phyloP scores from a whole-genome alignment of 2,113 vertebrate genomes.

The Benthochromis sp. region DNA sequence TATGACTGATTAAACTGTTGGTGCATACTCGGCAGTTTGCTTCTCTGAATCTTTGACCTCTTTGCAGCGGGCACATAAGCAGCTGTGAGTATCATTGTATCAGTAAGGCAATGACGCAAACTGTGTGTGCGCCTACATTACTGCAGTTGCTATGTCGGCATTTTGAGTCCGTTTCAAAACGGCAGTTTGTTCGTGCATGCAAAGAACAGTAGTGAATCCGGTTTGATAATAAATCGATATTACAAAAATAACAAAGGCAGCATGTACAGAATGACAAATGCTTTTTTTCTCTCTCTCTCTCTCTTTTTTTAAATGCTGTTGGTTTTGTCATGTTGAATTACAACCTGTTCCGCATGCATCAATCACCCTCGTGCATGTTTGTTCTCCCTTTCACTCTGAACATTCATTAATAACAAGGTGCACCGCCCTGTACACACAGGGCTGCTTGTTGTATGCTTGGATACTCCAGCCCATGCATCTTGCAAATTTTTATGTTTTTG shows the following conservation, averaged over 20 bases:
- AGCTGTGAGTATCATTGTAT: background rate
- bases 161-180: background rate
- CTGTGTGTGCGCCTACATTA: background rate
- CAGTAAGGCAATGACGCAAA: accelerated
- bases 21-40: background rate
- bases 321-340: background rate
- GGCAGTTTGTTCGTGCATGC: accelerated
- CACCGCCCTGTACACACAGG: background rate
- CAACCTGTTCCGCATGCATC: background rate
- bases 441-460: background rate
- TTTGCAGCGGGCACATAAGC: background rate
- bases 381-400: background rate
- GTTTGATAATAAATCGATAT: background rate
- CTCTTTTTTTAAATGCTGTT: background rate
- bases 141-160: background rate
- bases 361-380: background rate
- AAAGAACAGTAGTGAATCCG: accelerated
- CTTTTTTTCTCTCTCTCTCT: accelerated
- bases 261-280: background rate
- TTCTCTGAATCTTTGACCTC: background rate
- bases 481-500: background rate
- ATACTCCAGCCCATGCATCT: background rate
- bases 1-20: background rate
- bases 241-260: background rate
- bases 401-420: background rate